A percentile compares a stretch with the other conserved stretches of the same genome.
These are phyloP conservation scores for Ciconia boyciana DNA, from an alignment of 2,113 vertebrate species.

Conservation along the genomic window DNA sequence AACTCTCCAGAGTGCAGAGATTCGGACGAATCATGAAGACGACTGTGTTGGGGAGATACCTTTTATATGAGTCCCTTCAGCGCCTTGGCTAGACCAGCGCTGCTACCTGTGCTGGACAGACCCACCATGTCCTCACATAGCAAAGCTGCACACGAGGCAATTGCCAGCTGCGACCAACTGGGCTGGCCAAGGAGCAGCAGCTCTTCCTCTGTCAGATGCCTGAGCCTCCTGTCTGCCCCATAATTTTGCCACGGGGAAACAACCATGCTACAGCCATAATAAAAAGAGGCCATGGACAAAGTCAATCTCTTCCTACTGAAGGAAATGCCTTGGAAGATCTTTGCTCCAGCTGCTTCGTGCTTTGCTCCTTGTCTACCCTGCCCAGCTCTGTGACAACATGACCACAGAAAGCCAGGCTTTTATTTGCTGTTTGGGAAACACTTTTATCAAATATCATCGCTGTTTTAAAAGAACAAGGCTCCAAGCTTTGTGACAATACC, in stretches of 20 bases:
- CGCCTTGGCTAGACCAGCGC: not conserved
- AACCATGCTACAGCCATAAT: not conserved
- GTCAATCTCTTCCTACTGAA: not conserved
- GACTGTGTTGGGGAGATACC: not conserved
- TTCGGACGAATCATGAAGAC: not conserved
- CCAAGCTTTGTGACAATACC: not conserved
- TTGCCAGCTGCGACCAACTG: not conserved
- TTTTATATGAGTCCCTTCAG: not conserved
- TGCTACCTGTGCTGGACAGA: not conserved
- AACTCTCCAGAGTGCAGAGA: not conserved
- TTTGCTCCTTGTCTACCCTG: not conserved
- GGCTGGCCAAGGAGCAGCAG: not conserved
- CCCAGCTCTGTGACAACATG: not conserved
- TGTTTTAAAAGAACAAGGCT: not conserved
- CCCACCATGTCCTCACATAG: not conserved
- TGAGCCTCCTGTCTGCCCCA: not conserved
- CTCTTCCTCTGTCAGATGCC: not conserved
- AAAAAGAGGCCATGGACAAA: not conserved
- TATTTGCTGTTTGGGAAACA: not conserved
- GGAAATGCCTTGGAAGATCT: not conserved
- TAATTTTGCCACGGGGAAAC: not conserved
- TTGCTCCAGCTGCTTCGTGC: not conserved
- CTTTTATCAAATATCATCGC: not conserved
- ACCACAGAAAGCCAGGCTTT: not conserved
- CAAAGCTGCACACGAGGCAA: not conserved